These are phyloP conservation scores for Pterostichus niger DNA, from an alignment of 2,888 invertebrate genomes.

Conservation along the genomic window DNA sequence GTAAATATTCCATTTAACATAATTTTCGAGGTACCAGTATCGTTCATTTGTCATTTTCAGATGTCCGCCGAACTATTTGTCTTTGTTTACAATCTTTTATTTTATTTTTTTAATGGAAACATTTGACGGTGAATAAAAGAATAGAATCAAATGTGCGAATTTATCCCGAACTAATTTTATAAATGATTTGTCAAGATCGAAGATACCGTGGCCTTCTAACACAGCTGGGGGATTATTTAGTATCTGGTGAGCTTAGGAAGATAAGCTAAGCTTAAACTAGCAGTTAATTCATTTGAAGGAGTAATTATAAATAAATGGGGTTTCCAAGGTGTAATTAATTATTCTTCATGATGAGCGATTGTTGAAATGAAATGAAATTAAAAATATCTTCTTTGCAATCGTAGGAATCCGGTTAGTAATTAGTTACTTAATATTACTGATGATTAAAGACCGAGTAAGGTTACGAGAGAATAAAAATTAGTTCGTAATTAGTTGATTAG, in stretches of 20 bases:
- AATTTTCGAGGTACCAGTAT: conserved; percentile 63
- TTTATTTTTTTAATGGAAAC: conserved; percentile 57
- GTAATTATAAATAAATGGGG: conserved; percentile 1
- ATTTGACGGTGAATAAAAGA: conserved; percentile 55
- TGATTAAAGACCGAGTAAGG: conserved; percentile 4
- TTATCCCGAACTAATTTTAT: conserved; percentile 60
- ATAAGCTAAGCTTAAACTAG: conserved; percentile 23
- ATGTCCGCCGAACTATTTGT: conserved; percentile 61
- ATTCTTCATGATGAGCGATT: conserved; percentile 49
- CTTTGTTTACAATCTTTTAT: conserved; percentile 63
- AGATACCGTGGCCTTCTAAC: conserved; percentile 42
- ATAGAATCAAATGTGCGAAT: conserved; percentile 57
- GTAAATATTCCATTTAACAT: conserved; percentile 67
- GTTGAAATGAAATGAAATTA: conserved; percentile 56
- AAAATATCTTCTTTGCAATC: conserved; percentile 40
- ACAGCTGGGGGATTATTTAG: conserved; percentile 1
- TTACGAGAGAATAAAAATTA: conserved; percentile 25
- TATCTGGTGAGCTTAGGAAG: not conserved
- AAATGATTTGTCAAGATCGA: conserved; percentile 63
- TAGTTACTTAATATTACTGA: not conserved
- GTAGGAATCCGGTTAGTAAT: conserved; percentile 19
- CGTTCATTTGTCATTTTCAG: conserved; percentile 65
- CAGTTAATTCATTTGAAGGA: not conserved
- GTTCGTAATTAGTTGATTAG: conserved; percentile 53
- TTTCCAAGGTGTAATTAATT: conserved; percentile 19